Evolutionary conservation across 2,113 vertebrate species (phyloP), one percentile per base, ranked within the genome.

Genomic region (Chaetodon auriga): DNA sequence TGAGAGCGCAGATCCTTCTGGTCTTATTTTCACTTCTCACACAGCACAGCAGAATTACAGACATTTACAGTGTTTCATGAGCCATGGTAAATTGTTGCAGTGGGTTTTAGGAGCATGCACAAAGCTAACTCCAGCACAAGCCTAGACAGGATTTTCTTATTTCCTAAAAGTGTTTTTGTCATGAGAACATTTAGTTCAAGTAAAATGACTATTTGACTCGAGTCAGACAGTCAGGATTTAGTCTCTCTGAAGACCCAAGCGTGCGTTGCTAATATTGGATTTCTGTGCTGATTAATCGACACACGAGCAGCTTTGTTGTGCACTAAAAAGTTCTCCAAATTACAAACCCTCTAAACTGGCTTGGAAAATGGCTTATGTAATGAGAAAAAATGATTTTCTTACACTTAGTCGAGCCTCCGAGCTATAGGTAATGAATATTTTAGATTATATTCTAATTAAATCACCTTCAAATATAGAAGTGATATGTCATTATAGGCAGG

Each of bases 391-490:
- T 94, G 89, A 92, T 96, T 95, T 95, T 93, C 94, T 92, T 84
- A 61, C 95, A 93, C 96, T 95, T 94, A 95, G 94, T 93, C 95
- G 92, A 95, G 95, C 94, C 96, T 96, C 93, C 88, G 92, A 95
- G 95, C 60, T 91, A 93, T 95, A 95, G 92, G 93, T 96, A 95
- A 96, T 97, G 95, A 96, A 96, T 97, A 96, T 97, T 97, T 97
- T 94, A 97, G 95, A 95, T 96, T 95, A 96, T 96, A 96, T 97
- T 97, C 96, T 95, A 96, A 96, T 97, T 96, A 96, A 96, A 97
- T 95, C 95, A 93, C 95, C 96, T 95, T 94, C 93, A 95, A 95
- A 71, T 97, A 96, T 94, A 95, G 25, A 95, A 95, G 94, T 95
- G 95, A 96, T 97, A 95, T 96, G 96, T 96, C 96, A 96, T 94